These are phyloP conservation scores for Ceratoteleas bidentatus DNA, from an alignment of 1,140 invertebrate genomes.

Conservation along the genomic window DNA sequence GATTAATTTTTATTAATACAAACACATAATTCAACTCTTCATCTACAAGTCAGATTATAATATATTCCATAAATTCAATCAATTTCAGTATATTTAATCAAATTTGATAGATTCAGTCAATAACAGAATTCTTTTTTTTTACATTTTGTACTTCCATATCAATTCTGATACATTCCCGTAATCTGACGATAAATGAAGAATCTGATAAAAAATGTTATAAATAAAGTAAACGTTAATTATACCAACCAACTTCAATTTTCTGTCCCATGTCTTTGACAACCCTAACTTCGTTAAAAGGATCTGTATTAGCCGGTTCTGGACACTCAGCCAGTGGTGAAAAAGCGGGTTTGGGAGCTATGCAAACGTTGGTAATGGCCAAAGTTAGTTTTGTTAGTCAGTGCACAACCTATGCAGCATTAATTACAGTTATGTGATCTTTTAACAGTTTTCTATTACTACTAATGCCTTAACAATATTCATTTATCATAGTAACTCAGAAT, in stretches of 20 bases:
- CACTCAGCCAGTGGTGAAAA: constrained; percentile 73
- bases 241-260: constrained; percentile 76
- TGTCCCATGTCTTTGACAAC: constrained; percentile 73
- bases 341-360: constrained; percentile 77
- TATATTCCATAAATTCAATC: not conserved
- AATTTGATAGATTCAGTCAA: not conserved
- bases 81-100: not conserved
- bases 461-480: too few species aligned
- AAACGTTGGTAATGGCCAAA: constrained; percentile 55
- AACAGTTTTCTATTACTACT: too few species aligned
- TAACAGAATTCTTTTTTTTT: not conserved
- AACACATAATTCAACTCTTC: not conserved
- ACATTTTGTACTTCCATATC: not conserved
- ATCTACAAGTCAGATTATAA: not conserved
- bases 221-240: constrained; percentile 29
- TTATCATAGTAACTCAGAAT: too few species aligned
- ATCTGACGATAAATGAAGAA: too few species aligned
- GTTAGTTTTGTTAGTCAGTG: constrained; percentile 57
- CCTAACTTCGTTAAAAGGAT: constrained; percentile 74
- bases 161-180: not conserved
- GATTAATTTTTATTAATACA: too few species aligned
- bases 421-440: too few species aligned
- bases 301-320: constrained; percentile 61
- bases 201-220: too few species aligned
- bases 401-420: constrained; percentile 5